Evolutionary conservation across 2,113 vertebrate genomes (phyloP).

Genomic region (Siniperca chuatsi): DNA sequence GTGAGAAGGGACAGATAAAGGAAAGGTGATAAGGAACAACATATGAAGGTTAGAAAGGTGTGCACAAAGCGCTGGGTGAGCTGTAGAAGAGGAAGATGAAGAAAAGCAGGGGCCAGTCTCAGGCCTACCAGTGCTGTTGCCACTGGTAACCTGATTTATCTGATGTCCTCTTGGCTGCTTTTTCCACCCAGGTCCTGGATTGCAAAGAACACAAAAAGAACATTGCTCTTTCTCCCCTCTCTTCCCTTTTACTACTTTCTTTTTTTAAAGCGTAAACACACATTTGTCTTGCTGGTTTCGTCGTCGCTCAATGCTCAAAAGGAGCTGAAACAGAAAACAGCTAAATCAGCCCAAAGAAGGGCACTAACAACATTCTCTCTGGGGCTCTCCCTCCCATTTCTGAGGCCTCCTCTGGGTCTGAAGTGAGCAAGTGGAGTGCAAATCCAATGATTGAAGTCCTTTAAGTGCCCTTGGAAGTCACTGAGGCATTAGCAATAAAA

Average conservation of each 20-base stretch:
- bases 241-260: slow-evolving; percentile 48
- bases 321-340: slow-evolving; percentile 63
- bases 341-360: slow-evolving; percentile 79
- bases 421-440: slow-evolving; percentile 70
- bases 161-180: slow-evolving; percentile 61
- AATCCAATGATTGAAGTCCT: slow-evolving; percentile 74
- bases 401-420: slow-evolving; percentile 67
- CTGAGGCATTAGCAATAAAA: slow-evolving; percentile 82
- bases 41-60: background rate
- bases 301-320: slow-evolving; percentile 56
- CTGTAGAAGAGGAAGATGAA: slow-evolving; percentile 18
- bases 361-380: slow-evolving; percentile 55
- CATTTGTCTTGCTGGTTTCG: slow-evolving; percentile 74
- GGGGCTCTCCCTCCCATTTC: slow-evolving; percentile 38
- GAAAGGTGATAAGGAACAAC: background rate
- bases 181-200: slow-evolving; percentile 31
- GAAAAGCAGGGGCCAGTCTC: slow-evolving; percentile 42
- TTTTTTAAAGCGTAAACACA: slow-evolving; percentile 68
- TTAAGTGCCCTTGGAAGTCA: slow-evolving; percentile 75
- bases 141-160: slow-evolving; percentile 81
- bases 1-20: background rate
- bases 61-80: background rate
- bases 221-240: slow-evolving; percentile 41
- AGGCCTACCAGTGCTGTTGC: slow-evolving; percentile 62
- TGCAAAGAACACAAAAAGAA: slow-evolving; percentile 62